phyloP scores from a whole-genome alignment of 2,797 vertebrate genomes.

The Synaphobranchus kaupii region DNA sequence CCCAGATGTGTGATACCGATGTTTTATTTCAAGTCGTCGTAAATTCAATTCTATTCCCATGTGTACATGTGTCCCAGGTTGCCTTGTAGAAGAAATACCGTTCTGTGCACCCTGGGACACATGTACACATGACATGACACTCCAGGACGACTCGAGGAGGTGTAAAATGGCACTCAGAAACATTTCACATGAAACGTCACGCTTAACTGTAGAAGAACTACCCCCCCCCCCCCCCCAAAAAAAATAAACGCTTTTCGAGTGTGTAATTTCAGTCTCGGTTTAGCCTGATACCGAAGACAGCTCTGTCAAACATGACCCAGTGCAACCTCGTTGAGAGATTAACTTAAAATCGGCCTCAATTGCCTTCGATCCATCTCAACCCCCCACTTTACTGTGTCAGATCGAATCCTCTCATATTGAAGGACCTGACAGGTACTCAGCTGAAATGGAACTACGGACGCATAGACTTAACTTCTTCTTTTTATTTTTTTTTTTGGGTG shows the following conservation, averaged over 20 bases:
- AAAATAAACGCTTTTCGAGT: neutral
- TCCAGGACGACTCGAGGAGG: neutral
- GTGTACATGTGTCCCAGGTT: neutral
- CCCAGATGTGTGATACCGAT: neutral
- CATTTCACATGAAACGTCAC: neutral
- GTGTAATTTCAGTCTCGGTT: neutral
- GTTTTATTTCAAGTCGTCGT: neutral
- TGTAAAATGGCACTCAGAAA: too few species aligned
- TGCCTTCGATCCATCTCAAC: constrained; percentile 8
- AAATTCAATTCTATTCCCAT: neutral
- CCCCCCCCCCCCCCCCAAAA: neutral
- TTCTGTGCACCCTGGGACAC: too few species aligned
- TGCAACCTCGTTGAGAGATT: too few species aligned
- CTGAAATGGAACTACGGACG: neutral
- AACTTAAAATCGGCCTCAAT: constrained; percentile 10
- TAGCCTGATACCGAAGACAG: neutral
- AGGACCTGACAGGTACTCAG: neutral
- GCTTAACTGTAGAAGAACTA: too few species aligned
- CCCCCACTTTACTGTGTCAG: neutral
- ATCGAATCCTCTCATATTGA: neutral
- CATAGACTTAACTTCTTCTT: neutral
- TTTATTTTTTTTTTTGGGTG: too few species aligned
- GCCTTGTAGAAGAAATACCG: neutral
- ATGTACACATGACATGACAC: too few species aligned
- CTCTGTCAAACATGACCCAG: constrained; percentile 12